A percentile compares a stretch with the other conserved stretches of the same genome.
phyloP scores from a whole-genome alignment of 2,113 vertebrate species.

The Osmerus eperlanus region DNA sequence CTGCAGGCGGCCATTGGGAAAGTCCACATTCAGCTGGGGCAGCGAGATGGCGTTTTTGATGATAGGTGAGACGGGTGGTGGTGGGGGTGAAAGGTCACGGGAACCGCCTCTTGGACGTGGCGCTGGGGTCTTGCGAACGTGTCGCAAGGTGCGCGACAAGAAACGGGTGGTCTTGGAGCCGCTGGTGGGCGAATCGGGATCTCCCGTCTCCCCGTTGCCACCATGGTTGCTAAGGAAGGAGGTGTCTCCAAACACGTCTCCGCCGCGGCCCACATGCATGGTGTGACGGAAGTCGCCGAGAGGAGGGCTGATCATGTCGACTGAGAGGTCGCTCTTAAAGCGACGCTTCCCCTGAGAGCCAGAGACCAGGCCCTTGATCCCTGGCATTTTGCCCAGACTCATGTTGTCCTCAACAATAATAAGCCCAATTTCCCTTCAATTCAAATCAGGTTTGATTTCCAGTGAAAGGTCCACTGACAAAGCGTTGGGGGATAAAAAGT shows the following conservation, averaged over 20 bases:
- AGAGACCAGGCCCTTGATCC: slow-evolving; percentile 82
- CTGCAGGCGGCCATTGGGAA: slow-evolving; percentile 67
- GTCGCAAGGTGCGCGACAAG: slow-evolving; percentile 81
- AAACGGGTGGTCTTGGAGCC: slow-evolving; percentile 68
- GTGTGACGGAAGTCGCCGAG: slow-evolving; percentile 93
- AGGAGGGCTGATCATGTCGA: slow-evolving; percentile 94
- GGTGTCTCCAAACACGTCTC: slow-evolving; percentile 93
- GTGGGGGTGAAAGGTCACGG: slow-evolving; percentile 66
- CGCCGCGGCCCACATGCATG: slow-evolving; percentile 92
- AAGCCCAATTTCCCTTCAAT: slow-evolving; percentile 30
- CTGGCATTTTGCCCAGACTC: slow-evolving; percentile 88
- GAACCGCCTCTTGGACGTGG: slow-evolving; percentile 61
- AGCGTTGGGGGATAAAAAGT: slow-evolving; percentile 23
- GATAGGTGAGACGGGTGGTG: slow-evolving; percentile 86
- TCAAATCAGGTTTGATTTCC: slow-evolving; percentile 1
- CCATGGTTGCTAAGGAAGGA: slow-evolving; percentile 94
- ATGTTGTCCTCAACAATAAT: slow-evolving; percentile 57
- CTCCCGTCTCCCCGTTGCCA: slow-evolving; percentile 53
- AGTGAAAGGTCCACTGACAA: slow-evolving; percentile 15
- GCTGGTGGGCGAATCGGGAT: slow-evolving; percentile 61
- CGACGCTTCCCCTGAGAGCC: slow-evolving; percentile 82
- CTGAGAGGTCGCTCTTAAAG: slow-evolving; percentile 80
- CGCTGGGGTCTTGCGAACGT: slow-evolving; percentile 72
- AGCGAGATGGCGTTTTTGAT: slow-evolving; percentile 93
- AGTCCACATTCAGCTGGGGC: slow-evolving; percentile 78